These are phyloP conservation scores for Chionis minor DNA, from an alignment of 2,113 vertebrate species.

Conservation along the genomic window DNA sequence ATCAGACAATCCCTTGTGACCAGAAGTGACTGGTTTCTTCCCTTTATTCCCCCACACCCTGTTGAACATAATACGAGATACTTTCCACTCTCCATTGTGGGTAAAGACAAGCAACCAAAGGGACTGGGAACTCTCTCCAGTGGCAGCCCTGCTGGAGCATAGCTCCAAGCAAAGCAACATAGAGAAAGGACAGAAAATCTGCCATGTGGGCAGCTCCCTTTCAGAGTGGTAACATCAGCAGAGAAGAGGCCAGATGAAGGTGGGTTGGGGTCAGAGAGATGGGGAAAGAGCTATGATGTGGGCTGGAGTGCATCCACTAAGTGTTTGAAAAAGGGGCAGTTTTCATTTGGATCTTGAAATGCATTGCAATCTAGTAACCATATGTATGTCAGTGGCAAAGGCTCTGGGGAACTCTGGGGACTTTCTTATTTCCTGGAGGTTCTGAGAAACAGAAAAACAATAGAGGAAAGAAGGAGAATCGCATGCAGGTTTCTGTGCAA, in stretches of 20 bases:
- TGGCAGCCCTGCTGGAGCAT: background rate
- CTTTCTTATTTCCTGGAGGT: slow-evolving; percentile 18
- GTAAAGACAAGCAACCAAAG: slow-evolving; percentile 10
- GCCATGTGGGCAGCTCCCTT: background rate
- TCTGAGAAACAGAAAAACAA: background rate
- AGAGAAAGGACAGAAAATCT: background rate
- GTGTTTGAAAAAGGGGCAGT: background rate
- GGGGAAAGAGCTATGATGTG: background rate
- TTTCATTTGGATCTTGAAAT: background rate
- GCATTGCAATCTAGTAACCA: slow-evolving; percentile 14
- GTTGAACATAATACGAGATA: background rate
- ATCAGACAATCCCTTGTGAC: background rate
- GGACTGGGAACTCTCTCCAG: background rate
- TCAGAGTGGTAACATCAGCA: background rate
- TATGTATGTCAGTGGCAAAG: background rate
- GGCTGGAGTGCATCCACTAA: background rate
- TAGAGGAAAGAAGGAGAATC: background rate
- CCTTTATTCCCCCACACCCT: background rate
- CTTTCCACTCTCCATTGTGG: background rate
- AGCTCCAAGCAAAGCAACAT: background rate
- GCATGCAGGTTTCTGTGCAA: background rate
- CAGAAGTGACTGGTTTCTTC: slow-evolving; percentile 30
- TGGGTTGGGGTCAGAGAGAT: background rate
- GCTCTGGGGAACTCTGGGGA: background rate
- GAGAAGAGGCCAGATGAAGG: background rate